These are phyloP conservation scores for Littorina saxatilis DNA, from an alignment of 1,140 invertebrate species.

Conservation along the genomic window DNA sequence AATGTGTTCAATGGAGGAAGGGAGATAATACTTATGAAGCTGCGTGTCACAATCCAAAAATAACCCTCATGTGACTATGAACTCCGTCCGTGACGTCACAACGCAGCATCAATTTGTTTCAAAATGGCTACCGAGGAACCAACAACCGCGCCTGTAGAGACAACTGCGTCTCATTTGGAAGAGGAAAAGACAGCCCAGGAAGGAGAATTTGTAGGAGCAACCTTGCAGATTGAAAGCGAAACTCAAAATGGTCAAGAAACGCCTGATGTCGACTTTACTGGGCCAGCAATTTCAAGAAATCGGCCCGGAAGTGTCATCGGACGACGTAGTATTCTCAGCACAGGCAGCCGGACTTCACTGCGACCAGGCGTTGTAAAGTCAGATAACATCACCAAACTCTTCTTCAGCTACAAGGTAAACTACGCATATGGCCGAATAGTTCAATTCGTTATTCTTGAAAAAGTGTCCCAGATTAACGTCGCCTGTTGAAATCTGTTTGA, in stretches of 20 bases:
- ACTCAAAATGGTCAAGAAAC: constrained; percentile 39
- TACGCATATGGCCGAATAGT: background rate
- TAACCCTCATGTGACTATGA: no score
- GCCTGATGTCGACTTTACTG: constrained; percentile 44
- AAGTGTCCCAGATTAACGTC: no score
- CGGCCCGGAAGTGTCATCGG: constrained; percentile 63
- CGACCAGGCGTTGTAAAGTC: constrained; percentile 55
- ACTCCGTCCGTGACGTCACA: constrained; percentile 23
- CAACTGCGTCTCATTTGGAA: constrained; percentile 37
- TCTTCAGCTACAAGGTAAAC: constrained; percentile 65
- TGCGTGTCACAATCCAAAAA: no score
- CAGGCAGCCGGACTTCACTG: constrained; percentile 56
- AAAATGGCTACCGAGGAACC: constrained; percentile 39
- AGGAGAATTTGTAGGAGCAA: constrained; percentile 60
- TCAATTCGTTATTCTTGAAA: no score
- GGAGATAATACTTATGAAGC: no score
- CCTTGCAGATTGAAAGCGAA: constrained; percentile 52
- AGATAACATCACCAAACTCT: constrained; percentile 45
- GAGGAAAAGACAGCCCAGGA: constrained; percentile 54
- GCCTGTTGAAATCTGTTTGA: no score
- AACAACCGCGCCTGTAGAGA: background rate
- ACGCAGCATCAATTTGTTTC: constrained; percentile 19
- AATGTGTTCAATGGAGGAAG: no score
- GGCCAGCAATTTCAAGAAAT: constrained; percentile 45
- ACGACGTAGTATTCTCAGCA: constrained; percentile 53